phyloP scores from a whole-genome alignment of 2,113 vertebrate genomes.

The Cryptotis parvus region DNA sequence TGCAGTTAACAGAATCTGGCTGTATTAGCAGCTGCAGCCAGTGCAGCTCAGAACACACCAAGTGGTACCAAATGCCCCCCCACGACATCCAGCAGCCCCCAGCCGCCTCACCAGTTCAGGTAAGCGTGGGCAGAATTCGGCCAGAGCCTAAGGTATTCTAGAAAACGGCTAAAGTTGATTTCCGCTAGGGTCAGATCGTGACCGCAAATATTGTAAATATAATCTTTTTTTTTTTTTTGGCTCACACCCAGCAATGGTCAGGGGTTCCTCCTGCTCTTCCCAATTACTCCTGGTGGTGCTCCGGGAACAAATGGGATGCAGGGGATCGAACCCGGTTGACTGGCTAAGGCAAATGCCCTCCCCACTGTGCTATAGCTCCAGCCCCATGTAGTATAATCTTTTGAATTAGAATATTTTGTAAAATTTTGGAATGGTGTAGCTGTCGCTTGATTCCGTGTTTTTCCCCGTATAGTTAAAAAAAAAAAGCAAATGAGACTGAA shows the following conservation, averaged over 20 bases:
- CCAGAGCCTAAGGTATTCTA: background rate
- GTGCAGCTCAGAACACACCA: conserved; percentile 93
- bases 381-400: too few species aligned
- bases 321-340: too few species aligned
- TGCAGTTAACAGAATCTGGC: conserved; percentile 98
- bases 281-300: too few species aligned
- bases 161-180: background rate
- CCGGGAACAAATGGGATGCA: too few species aligned
- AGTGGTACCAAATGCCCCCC: conserved; percentile 93
- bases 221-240: too few species aligned
- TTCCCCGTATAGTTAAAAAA: background rate
- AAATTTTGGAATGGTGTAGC: background rate
- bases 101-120: conserved; percentile 97
- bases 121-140: conserved; percentile 82
- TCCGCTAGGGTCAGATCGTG: background rate
- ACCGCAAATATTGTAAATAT: too few species aligned
- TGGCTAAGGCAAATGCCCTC: too few species aligned
- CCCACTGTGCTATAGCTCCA: too few species aligned
- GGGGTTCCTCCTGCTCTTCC: too few species aligned
- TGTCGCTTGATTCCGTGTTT: background rate
- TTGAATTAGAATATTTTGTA: background rate
- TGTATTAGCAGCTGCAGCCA: conserved; percentile 95
- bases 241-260: too few species aligned
- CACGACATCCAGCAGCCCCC: conserved; percentile 95
- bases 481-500: conserved; percentile 33